phyloP scores from a whole-genome alignment of 2,888 invertebrate genomes.

The Flexamia atlantica region DNA sequence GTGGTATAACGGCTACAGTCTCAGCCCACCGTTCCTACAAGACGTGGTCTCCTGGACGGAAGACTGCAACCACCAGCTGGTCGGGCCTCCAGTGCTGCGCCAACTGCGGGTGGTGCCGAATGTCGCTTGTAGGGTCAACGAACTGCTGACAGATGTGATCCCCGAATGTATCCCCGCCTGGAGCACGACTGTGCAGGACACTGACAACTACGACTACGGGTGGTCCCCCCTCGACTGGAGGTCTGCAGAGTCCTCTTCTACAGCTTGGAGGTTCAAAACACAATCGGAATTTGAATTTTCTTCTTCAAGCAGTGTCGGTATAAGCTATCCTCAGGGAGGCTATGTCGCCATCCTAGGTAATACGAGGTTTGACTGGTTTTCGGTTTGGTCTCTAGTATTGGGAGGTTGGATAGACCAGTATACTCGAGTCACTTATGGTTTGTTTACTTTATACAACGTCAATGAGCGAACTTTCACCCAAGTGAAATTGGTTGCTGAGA shows the following conservation, averaged over 20 bases:
- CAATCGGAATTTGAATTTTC: neutral
- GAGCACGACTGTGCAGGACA: too few species aligned
- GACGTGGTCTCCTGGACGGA: too few species aligned
- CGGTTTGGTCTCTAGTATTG: neutral
- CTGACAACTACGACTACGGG: neutral
- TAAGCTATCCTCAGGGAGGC: too few species aligned
- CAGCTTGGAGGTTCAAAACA: neutral
- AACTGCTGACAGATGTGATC: too few species aligned
- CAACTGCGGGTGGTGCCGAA: too few species aligned
- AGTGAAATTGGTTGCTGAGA: neutral
- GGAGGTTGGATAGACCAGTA: neutral
- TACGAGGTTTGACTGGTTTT: neutral
- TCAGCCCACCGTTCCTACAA: too few species aligned
- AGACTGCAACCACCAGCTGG: too few species aligned
- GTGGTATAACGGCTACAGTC: too few species aligned
- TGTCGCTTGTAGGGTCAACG: too few species aligned
- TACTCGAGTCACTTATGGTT: neutral
- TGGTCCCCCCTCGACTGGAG: neutral
- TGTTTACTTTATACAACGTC: too few species aligned
- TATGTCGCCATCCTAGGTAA: neutral
- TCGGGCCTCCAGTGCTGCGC: too few species aligned
- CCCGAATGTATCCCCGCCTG: too few species aligned
- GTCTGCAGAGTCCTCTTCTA: neutral
- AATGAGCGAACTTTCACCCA: neutral
- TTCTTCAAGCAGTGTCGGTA: neutral